Evolutionary conservation across 2,888 invertebrate genomes (phyloP).

Genomic region (Leptinotarsa haldemani): DNA sequence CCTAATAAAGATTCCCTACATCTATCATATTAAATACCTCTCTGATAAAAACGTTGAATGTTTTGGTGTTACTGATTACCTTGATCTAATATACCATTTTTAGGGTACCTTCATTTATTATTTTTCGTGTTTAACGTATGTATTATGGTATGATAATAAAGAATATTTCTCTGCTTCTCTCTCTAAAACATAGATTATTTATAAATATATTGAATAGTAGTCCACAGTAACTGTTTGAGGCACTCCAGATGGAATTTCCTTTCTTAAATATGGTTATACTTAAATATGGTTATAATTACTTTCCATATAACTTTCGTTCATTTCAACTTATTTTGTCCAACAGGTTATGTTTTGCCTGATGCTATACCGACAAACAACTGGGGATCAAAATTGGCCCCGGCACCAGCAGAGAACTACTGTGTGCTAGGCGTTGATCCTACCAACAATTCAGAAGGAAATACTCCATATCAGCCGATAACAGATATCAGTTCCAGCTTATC

Average conservation of each 20-base stretch:
- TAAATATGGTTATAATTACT: constrained; percentile 9
- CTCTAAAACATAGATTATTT: too few relatives aligned
- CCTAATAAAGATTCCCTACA: too few relatives aligned
- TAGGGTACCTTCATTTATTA: too few relatives aligned
- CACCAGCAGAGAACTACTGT: constrained; percentile 54
- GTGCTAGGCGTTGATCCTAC: constrained; percentile 55
- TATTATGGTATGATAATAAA: too few relatives aligned
- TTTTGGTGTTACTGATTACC: too few relatives aligned
- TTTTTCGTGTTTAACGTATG: too few relatives aligned
- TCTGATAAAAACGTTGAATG: too few relatives aligned
- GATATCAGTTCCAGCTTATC: constrained; percentile 40
- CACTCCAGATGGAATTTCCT: not conserved
- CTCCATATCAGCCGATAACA: constrained; percentile 50
- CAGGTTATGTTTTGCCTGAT: constrained; percentile 42
- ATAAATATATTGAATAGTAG: too few relatives aligned
- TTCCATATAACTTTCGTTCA: not conserved
- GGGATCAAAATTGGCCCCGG: constrained; percentile 31
- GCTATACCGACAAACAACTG: constrained; percentile 32
- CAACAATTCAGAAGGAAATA: constrained; percentile 43
- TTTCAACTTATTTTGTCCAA: constrained; percentile 16
- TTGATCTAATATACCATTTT: too few relatives aligned
- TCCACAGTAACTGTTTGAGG: too few relatives aligned
- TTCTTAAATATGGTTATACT: not conserved
- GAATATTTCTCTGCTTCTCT: too few relatives aligned
- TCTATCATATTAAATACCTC: too few relatives aligned